phyloP scores from a whole-genome alignment of 2,113 vertebrate species.

The Poecilia latipinna region DNA sequence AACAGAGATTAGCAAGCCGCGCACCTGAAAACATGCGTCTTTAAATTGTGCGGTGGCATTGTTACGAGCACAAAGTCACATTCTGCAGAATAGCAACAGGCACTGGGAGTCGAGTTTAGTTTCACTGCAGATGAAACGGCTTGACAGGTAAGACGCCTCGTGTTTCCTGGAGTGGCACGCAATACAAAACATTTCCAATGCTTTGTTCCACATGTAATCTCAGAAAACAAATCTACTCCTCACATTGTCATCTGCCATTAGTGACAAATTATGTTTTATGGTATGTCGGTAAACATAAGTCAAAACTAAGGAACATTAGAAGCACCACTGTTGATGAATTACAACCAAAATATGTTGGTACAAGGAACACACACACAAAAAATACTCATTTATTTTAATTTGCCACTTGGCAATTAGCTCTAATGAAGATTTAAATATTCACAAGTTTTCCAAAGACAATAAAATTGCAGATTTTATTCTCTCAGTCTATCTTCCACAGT shows the following conservation, averaged over 20 bases:
- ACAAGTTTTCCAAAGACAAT: neutral
- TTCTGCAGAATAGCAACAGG: too few relatives aligned
- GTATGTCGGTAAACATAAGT: neutral
- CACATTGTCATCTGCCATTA: conserved; percentile 11
- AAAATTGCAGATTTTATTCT: neutral
- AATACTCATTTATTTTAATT: neutral
- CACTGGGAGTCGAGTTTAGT: too few relatives aligned
- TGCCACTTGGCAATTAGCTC: too few relatives aligned
- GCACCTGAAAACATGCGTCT: too few relatives aligned
- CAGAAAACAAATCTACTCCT: neutral
- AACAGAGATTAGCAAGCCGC: too few relatives aligned
- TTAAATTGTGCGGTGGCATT: too few relatives aligned
- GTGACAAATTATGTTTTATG: conserved; percentile 31
- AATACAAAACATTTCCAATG: neutral
- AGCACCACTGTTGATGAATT: neutral
- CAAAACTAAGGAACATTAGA: neutral
- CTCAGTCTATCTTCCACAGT: conserved; percentile 25
- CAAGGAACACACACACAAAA: neutral
- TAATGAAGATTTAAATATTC: neutral
- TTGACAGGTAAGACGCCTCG: neutral
- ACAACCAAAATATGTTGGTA: neutral
- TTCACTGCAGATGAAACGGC: neutral
- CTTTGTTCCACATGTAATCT: neutral
- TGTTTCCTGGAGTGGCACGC: neutral
- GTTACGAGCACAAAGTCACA: too few relatives aligned